A percentile compares a stretch with the other conserved stretches of the same genome.
Conservation (phyloP, 2,797 vertebrate species). For the Eospalax fontanierii region DNA sequence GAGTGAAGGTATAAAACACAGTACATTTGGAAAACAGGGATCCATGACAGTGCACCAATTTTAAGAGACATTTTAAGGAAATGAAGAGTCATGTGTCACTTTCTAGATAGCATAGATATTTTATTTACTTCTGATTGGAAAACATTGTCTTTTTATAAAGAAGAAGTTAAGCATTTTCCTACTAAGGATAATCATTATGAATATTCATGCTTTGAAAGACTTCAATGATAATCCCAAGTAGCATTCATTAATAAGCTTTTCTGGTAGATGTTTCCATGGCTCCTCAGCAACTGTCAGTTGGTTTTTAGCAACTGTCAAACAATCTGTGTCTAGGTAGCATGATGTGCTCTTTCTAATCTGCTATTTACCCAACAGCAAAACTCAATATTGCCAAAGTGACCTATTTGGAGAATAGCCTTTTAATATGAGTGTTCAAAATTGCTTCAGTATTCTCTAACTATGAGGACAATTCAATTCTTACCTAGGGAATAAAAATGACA, state of each 20-base stretch:
- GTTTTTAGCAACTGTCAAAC: constrained; percentile 63
- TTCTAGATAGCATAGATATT: background rate
- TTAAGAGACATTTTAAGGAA: constrained; percentile 52
- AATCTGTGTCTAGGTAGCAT: constrained; percentile 69
- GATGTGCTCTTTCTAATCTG: constrained; percentile 66
- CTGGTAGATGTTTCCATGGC: background rate
- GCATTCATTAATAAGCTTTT: constrained; percentile 5
- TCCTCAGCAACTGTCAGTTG: constrained; percentile 42
- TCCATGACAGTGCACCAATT: background rate
- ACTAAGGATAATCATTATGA: constrained; percentile 19
- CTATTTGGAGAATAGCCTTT: constrained; percentile 75
- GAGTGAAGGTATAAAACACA: background rate
- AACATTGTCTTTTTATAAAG: background rate
- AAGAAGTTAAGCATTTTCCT: constrained; percentile 50
- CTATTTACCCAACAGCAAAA: constrained; percentile 73
- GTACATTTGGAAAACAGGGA: background rate
- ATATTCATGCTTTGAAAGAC: constrained; percentile 23
- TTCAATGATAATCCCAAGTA: constrained; percentile 23
- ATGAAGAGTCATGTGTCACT: constrained; percentile 33
- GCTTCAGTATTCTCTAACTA: constrained; percentile 14
- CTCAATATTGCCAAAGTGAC: constrained; percentile 46
- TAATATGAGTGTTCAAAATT: constrained; percentile 66
- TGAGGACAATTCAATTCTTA: constrained; percentile 22
- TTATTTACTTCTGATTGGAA: constrained; percentile 54
- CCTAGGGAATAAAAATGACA: constrained; percentile 28